Evolutionary conservation across 1,140 invertebrate species (phyloP), one percentile per base, ranked within the genome.

Genomic region (Drosophila yakuba): DNA sequence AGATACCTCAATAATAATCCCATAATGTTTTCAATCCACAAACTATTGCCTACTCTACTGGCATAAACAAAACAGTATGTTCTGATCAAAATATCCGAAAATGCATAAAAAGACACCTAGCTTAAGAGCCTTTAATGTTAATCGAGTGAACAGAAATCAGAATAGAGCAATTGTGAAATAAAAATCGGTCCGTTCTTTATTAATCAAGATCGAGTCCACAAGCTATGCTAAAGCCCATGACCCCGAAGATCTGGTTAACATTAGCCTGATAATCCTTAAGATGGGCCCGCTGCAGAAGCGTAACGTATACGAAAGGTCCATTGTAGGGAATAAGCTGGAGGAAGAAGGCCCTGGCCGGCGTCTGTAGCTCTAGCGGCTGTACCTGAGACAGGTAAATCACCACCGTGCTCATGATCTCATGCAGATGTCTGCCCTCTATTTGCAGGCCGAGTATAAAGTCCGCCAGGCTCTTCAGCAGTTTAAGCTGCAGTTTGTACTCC

Each of bases 401-500:
- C 25, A 91, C 67, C 43, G 93, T 91, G 20, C 41, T 75, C 78
- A 44, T 94, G 64, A 73, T 94, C 56, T 93, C 80, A 90, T 94
- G 93, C 5, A 94, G 64, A 52, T 95, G 92, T 47, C 92, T 92
- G 50, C 94, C 94, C 5, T 90, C 85, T 15, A 95, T 64, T 52
- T 92, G 89, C 23, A 95, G 83, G 73, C 93, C 80, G 10, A 83
- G 75, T 28, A 93, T 92, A 0, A 95, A 73, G 60, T 84, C 62
- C 3, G 93, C 93, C 14, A 94, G 78, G 12, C 92, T 73, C 36
- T 80, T 76, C 2, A 95, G 82, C 4, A 95, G 69, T 51, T 93
- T 91, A 5, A 88, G 67, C 72, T 95, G 94, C 7, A 95, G 78
- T 88, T 95, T 95, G 71, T 93, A 94, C 52, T 91, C 91, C 81